Conservation (phyloP, 1,140 invertebrate genomes). For the Cyphomyrmex costatus region DNA sequence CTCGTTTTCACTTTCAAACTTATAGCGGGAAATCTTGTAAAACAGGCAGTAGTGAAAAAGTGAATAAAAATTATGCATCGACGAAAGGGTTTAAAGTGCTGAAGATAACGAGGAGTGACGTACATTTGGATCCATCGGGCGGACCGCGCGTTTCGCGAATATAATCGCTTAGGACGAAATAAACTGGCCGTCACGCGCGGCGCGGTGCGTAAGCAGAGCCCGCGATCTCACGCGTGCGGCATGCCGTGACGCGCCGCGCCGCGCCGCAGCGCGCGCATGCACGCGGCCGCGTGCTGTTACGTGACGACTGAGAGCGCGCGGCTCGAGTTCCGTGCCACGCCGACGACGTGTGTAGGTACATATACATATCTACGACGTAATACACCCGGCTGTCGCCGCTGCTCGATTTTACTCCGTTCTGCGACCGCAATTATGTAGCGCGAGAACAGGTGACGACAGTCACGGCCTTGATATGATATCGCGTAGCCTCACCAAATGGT, state of each 20-base stretch:
- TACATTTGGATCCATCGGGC: background rate
- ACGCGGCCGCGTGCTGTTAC: constrained; percentile 42
- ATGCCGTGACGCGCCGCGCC: background rate
- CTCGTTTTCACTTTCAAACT: too few relatives aligned
- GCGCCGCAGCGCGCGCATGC: constrained; percentile 4
- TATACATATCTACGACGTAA: constrained; percentile 22
- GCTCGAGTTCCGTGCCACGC: constrained; percentile 33
- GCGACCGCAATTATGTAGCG: constrained; percentile 45
- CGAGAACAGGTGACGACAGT: constrained; percentile 49
- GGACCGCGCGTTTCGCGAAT: background rate
- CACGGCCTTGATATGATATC: constrained; percentile 49
- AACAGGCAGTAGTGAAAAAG: too few relatives aligned
- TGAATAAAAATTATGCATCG: too few relatives aligned
- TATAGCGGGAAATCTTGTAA: too few relatives aligned
- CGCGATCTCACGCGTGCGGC: constrained; percentile 14
- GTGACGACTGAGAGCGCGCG: background rate
- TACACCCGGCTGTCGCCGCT: background rate
- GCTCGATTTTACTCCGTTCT: constrained; percentile 47
- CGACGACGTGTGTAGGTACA: background rate
- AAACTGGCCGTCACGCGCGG: background rate
- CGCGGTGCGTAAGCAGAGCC: background rate
- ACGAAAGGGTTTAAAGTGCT: background rate
- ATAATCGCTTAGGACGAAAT: background rate
- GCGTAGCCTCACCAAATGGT: constrained; percentile 13
- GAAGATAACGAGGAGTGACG: background rate